Conservation (phyloP, 2,888 invertebrate genomes). For the Crocallis elinguaria region DNA sequence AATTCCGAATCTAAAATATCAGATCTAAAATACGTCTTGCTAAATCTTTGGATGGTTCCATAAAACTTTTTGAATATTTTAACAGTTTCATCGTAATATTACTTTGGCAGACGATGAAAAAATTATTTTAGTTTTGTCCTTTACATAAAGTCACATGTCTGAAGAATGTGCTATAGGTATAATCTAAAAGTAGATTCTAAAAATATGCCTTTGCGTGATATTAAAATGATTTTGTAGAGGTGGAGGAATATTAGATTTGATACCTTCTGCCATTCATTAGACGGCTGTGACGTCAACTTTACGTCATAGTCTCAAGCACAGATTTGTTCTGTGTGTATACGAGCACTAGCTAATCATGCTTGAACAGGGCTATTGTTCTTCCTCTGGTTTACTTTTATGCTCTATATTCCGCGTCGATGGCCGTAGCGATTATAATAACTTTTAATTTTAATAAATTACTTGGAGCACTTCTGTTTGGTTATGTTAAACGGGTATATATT, state of each 20-base stretch:
- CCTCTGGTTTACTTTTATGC: constrained; percentile 5
- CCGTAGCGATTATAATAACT: background rate
- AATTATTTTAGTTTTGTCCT: constrained; percentile 10
- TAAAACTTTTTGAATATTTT: constrained; percentile 13
- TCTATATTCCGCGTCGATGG: background rate
- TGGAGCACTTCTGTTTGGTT: too few species aligned
- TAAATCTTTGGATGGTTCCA: constrained; percentile 3
- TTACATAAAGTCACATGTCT: constrained; percentile 5
- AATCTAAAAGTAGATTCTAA: constrained; percentile 3
- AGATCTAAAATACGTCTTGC: background rate
- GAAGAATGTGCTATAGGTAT: constrained; percentile 1
- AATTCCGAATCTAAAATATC: background rate
- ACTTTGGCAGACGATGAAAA: background rate
- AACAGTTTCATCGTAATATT: background rate
- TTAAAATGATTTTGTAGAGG: constrained; percentile 36
- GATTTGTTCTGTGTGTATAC: constrained; percentile 15
- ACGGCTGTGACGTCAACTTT: constrained; percentile 33
- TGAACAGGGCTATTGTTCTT: constrained; percentile 22
- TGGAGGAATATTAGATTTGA: constrained; percentile 41
- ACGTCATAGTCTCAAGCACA: constrained; percentile 28
- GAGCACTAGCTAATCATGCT: constrained; percentile 24
- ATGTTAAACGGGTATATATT: too few species aligned
- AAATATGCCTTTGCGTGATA: constrained; percentile 2
- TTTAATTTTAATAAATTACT: too few species aligned
- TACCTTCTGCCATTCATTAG: constrained; percentile 42